Evolutionary conservation across 2,113 vertebrate genomes (phyloP), one percentile per base, ranked within the genome.

Genomic region (Campylomormyrus tamandua): DNA sequence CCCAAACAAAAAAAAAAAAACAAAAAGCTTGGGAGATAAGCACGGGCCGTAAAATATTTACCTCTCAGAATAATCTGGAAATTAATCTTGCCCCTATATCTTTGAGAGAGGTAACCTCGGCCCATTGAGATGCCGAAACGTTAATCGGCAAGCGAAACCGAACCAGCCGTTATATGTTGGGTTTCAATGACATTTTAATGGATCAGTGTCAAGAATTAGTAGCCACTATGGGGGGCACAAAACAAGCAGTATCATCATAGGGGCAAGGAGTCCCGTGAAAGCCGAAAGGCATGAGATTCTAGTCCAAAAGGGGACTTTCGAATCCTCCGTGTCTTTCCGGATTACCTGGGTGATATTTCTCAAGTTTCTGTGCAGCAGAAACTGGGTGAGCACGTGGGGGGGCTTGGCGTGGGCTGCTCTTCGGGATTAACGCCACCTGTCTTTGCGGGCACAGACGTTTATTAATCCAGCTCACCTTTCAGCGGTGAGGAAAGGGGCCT

Each of bases 341-440:
- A 94, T 95, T 92, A 94, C 93, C 94, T 95, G 95, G 95, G 93
- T 96, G 94, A 96, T 95, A 95, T 96, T 96, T 95, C 95, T 93
- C 95, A 94, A 96, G 95, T 95, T 95, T 94, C 92, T 94, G 93
- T 89, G 90, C 83, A 88, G 93, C 90, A 92, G 93, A 94, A 96
- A 96, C 95, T 95, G 95, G 95, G 95, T 95, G 94, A 94, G 94
- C 10, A 11, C 95, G 95, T 93, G 94, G 94, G 94, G 89, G 89
- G 93, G 93, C 93, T 95, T 95, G 93, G 94, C 93, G 95, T 95
- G 92, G 94, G 94, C 94, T 92, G 92, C 94, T 94, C 95, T 93
- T 95, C 94, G 94, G 94, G 93, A 95, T 95, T 94, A 95, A 93
- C 93, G 96, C 95, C 95, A 96, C 95, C 95, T 95, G 95, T 96